Evolutionary conservation across 2,888 invertebrate species (phyloP).

Genomic region (Melieria omissa): DNA sequence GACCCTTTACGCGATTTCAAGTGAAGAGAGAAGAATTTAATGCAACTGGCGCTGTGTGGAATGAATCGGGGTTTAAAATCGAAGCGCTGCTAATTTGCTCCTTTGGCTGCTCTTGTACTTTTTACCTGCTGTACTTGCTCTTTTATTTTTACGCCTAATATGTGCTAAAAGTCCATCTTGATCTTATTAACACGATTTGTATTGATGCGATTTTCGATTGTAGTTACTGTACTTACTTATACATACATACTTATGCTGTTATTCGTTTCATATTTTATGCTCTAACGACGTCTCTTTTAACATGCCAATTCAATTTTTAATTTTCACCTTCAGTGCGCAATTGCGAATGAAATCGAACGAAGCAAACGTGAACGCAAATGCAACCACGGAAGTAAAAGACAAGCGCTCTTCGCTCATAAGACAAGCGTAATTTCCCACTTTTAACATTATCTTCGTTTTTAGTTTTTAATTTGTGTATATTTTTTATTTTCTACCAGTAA

Average conservation of each 20-base stretch:
- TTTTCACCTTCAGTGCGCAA: conserved; percentile 53
- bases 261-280: conserved; percentile 6
- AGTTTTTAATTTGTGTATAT: conserved; percentile 36
- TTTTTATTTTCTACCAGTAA: conserved; percentile 34
- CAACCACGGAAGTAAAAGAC: conserved; percentile 52
- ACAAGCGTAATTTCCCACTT: conserved; percentile 55
- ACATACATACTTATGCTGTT: conserved; percentile 1
- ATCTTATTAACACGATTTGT: conserved; percentile 4
- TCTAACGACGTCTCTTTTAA: conserved; percentile 11
- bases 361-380: conserved; percentile 52
- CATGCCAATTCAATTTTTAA: conserved; percentile 36
- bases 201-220: conserved; percentile 1
- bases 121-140: too few species aligned
- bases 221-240: conserved; percentile 8
- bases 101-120: too few species aligned
- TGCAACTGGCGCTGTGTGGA: too few species aligned
- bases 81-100: too few species aligned
- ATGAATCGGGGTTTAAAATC: too few species aligned
- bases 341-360: conserved; percentile 48
- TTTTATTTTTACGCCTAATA: too few species aligned
- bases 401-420: conserved; percentile 54
- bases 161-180: too few species aligned
- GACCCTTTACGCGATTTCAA: too few species aligned
- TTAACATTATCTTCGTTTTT: conserved; percentile 39
- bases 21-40: too few species aligned